Conservation (phyloP, 2,113 vertebrate genomes). For the Heterotis niloticus region DNA sequence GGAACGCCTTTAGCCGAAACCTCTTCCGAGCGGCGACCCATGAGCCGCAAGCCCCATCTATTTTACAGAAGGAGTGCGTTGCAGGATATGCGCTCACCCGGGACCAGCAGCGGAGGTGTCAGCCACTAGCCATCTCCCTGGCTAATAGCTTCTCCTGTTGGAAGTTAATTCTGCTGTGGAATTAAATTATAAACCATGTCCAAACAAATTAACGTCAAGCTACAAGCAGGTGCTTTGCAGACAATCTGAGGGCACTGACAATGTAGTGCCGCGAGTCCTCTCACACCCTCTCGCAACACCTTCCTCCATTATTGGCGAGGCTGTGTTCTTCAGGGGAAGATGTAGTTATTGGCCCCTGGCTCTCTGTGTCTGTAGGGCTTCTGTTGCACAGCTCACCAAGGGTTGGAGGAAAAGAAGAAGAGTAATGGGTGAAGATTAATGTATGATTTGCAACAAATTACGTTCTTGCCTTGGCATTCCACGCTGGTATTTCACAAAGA, state of each 20-base stretch:
- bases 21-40: not conserved
- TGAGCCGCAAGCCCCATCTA: slow-evolving; percentile 38
- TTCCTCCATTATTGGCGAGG: slow-evolving; percentile 36
- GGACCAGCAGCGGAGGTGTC: slow-evolving; percentile 5
- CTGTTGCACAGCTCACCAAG: slow-evolving; percentile 49
- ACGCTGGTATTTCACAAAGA: not conserved
- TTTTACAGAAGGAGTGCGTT: slow-evolving; percentile 43
- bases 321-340: slow-evolving; percentile 44
- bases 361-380: slow-evolving; percentile 32
- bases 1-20: slow-evolving; percentile 45
- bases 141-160: slow-evolving; percentile 50
- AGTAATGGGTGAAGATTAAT: slow-evolving; percentile 48
- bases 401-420: slow-evolving; percentile 44
- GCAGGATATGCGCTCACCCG: slow-evolving; percentile 52
- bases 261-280: slow-evolving; percentile 52
- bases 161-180: slow-evolving; percentile 59
- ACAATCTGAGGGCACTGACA: slow-evolving; percentile 57
- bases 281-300: not conserved
- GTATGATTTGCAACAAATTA: slow-evolving; percentile 55
- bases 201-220: slow-evolving; percentile 67
- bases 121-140: slow-evolving; percentile 35
- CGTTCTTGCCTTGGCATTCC: not conserved
- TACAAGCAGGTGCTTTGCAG: slow-evolving; percentile 56
- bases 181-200: slow-evolving; percentile 69
- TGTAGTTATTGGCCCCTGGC: slow-evolving; percentile 30